Evolutionary conservation across 2,797 vertebrate genomes (phyloP).

Genomic region (Bovichtus variegatus): DNA sequence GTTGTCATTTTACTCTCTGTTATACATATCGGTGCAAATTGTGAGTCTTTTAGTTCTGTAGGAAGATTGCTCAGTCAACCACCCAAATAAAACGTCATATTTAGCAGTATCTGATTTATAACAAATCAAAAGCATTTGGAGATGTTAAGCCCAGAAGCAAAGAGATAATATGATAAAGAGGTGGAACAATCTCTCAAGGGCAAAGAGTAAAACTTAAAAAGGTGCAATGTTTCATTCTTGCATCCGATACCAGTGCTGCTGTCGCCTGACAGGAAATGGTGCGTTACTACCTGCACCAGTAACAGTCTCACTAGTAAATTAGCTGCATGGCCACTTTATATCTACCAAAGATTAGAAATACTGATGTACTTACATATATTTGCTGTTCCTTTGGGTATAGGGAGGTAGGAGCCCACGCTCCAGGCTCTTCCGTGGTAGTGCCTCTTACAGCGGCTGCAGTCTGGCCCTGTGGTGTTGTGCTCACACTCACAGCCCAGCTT

Average conservation of each 20-base stretch:
- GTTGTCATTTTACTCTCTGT: not conserved
- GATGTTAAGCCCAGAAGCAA: slow-evolving; percentile 5
- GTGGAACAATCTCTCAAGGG: slow-evolving; percentile 13
- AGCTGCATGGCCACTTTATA: not conserved
- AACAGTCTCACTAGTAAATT: not conserved
- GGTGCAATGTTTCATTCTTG: not conserved
- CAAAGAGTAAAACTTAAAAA: not conserved
- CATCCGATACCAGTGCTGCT: slow-evolving; percentile 17
- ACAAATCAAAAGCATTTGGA: slow-evolving; percentile 3
- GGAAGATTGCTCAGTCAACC: not conserved
- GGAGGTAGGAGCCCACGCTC: slow-evolving; percentile 97
- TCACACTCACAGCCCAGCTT: slow-evolving; percentile 97
- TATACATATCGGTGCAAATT: not conserved
- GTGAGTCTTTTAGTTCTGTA: not conserved
- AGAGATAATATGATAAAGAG: not conserved
- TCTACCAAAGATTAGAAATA: not conserved
- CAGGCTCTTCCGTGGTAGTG: slow-evolving; percentile 96
- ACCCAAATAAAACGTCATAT: not conserved
- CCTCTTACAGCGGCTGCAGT: slow-evolving; percentile 98
- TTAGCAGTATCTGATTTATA: not conserved
- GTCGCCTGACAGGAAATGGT: slow-evolving; percentile 11
- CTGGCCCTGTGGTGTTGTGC: slow-evolving; percentile 98
- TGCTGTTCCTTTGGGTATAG: slow-evolving; percentile 98
- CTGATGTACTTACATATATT: slow-evolving; percentile 96
- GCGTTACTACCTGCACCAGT: not conserved